A percentile compares a stretch with the other conserved stretches of the same genome.
Conservation (phyloP, 1,140 invertebrate genomes). For the Hypothenemus hampei region DNA sequence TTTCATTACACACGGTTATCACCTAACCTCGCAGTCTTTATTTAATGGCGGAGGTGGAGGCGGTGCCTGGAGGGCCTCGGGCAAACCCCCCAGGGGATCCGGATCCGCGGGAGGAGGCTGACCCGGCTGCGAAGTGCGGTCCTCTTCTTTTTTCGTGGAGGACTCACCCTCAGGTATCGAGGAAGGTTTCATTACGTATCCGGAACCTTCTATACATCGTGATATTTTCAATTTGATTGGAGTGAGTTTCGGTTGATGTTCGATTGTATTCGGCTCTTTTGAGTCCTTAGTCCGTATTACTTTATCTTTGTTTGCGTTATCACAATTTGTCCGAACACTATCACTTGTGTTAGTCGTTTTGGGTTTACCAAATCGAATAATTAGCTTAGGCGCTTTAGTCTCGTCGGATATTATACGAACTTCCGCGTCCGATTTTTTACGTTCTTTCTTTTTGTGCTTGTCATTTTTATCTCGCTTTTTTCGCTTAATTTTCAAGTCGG, state of each 20-base stretch:
- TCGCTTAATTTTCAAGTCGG: conserved; percentile 62
- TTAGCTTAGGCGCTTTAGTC: conserved; percentile 61
- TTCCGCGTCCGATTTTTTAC: conserved; percentile 52
- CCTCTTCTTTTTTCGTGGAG: conserved; percentile 35
- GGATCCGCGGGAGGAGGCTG: conserved; percentile 29
- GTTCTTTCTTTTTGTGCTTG: conserved; percentile 63
- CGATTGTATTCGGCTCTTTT: conserved; percentile 4
- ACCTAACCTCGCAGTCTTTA: conserved; percentile 82
- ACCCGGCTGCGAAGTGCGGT: conserved; percentile 32
- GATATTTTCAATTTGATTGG: conserved; percentile 79
- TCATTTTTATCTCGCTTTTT: conserved; percentile 60
- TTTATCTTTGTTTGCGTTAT: conserved; percentile 15
- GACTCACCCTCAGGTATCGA: conserved; percentile 20
- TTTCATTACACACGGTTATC: conserved; percentile 58
- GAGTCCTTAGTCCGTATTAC: conserved; percentile 15
- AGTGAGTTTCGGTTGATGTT: conserved; percentile 52
- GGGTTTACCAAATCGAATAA: conserved; percentile 56
- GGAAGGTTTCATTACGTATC: conserved; percentile 55
- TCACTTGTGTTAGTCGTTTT: conserved; percentile 25
- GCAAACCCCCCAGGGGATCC: conserved; percentile 16
- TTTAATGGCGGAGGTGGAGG: conserved; percentile 55
- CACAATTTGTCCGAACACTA: conserved; percentile 19
- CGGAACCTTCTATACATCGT: conserved; percentile 66
- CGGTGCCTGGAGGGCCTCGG: conserved; percentile 20
- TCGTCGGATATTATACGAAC: conserved; percentile 57